Evolutionary conservation across 2,113 vertebrate species (phyloP).

Genomic region (Melanostigma gelatinosum): DNA sequence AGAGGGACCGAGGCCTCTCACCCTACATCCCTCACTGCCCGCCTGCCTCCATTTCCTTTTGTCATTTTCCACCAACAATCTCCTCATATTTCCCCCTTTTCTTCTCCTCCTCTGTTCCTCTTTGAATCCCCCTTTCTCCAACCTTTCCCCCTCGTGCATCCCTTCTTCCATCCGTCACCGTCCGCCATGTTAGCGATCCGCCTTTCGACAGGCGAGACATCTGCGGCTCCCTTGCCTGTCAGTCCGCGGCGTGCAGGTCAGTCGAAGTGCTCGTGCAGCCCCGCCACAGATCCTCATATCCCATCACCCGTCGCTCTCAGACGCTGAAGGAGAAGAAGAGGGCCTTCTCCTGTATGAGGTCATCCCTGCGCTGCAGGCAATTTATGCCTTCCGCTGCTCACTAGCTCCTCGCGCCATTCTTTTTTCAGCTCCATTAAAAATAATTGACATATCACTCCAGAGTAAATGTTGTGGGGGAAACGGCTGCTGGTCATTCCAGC

Average conservation of each 20-base stretch:
- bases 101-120: neutral
- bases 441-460: constrained; percentile 70
- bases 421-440: constrained; percentile 74
- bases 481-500: constrained; percentile 51
- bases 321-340: constrained; percentile 24
- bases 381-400: constrained; percentile 46
- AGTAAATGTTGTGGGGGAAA: constrained; percentile 71
- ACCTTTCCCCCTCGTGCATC: constrained; percentile 16
- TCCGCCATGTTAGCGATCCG: constrained; percentile 50
- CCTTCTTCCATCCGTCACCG: constrained; percentile 44
- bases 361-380: constrained; percentile 40
- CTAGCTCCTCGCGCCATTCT: constrained; percentile 44
- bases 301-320: constrained; percentile 42
- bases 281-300: neutral
- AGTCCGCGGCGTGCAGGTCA: constrained; percentile 32
- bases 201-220: constrained; percentile 53
- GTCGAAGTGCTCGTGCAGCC: constrained; percentile 17
- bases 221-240: constrained; percentile 53
- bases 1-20: constrained; percentile 48
- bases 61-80: constrained; percentile 15
- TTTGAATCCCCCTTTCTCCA: constrained; percentile 1
- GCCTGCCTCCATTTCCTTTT: constrained; percentile 39
- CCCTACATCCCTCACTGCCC: constrained; percentile 38
- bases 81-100: constrained; percentile 25
- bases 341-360: constrained; percentile 65